Conservation (phyloP, 1,140 invertebrate species). For the Bacillus rossius region DNA sequence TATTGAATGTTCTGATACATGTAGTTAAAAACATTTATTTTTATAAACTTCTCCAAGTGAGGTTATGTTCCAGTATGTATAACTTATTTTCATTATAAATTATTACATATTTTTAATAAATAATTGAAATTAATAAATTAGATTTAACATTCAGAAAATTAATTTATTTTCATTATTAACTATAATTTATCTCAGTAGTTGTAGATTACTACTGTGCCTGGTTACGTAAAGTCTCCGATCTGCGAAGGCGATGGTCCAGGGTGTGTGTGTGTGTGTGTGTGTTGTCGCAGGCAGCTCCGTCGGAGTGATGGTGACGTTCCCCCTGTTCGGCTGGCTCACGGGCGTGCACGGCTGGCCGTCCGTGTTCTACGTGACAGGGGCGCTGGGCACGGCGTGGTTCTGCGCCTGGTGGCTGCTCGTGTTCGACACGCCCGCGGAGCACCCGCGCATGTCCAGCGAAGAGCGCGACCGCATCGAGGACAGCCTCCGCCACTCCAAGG, state of each 20-base stretch:
- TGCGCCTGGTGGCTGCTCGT: slow-evolving; percentile 65
- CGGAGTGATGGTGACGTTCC: slow-evolving; percentile 62
- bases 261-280: too few relatives aligned
- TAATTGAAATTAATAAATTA: too few relatives aligned
- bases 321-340: slow-evolving; percentile 60
- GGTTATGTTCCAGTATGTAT: too few relatives aligned
- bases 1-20: too few relatives aligned
- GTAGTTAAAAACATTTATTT: too few relatives aligned
- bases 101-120: too few relatives aligned
- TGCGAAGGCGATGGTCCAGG: too few relatives aligned
- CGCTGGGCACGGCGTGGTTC: slow-evolving; percentile 65
- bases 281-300: slow-evolving; percentile 60
- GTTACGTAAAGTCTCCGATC: too few relatives aligned
- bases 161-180: too few relatives aligned
- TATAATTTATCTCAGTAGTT: slow-evolving; percentile 8
- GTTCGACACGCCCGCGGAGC: slow-evolving; percentile 67
- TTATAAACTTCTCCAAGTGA: too few relatives aligned
- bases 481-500: slow-evolving; percentile 47
- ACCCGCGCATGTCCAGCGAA: slow-evolving; percentile 66
- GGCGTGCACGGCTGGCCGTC: slow-evolving; percentile 62
- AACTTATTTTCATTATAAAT: too few relatives aligned
- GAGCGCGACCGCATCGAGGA: slow-evolving; percentile 64
- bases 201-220: slow-evolving; percentile 4
- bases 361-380: slow-evolving; percentile 67
- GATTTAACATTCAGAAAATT: too few relatives aligned